phyloP scores from a whole-genome alignment of 2,113 vertebrate genomes.

The Tauraco erythrolophus region DNA sequence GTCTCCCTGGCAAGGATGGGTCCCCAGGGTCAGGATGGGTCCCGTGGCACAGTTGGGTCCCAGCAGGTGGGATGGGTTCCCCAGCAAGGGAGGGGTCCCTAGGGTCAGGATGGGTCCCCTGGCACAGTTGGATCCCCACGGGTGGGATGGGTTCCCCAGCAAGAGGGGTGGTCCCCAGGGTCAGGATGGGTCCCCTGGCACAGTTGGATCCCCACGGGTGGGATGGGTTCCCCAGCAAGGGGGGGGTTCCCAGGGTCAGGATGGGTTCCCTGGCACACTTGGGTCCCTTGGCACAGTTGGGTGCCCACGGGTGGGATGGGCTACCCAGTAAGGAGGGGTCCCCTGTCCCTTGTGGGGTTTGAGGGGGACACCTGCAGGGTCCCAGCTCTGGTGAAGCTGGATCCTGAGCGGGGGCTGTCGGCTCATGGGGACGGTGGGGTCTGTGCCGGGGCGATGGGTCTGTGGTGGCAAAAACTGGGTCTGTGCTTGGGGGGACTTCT shows the following conservation, averaged over 20 bases:
- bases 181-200: background rate
- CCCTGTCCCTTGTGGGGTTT: background rate
- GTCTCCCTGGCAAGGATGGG: background rate
- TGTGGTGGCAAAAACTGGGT: background rate
- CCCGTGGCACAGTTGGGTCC: background rate
- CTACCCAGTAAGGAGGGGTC: background rate
- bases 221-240: background rate
- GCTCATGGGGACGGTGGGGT: rapidly evolving
- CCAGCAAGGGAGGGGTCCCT: background rate
- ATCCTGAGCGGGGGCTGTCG: background rate
- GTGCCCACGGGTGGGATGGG: background rate
- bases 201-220: background rate
- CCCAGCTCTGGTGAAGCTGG: background rate
- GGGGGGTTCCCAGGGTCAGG: background rate
- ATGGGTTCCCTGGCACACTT: background rate
- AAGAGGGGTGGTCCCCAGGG: background rate
- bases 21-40: background rate
- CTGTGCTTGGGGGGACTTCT: background rate
- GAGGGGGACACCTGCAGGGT: too few species aligned
- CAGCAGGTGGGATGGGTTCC: background rate
- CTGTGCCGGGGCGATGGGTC: background rate
- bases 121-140: background rate
- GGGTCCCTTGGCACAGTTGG: too few species aligned
- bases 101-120: background rate
- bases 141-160: background rate